A percentile compares a stretch with the other conserved stretches of the same genome.
Evolutionary conservation across 2,888 invertebrate genomes (phyloP).

Genomic region (Limnephilus rhombicus): DNA sequence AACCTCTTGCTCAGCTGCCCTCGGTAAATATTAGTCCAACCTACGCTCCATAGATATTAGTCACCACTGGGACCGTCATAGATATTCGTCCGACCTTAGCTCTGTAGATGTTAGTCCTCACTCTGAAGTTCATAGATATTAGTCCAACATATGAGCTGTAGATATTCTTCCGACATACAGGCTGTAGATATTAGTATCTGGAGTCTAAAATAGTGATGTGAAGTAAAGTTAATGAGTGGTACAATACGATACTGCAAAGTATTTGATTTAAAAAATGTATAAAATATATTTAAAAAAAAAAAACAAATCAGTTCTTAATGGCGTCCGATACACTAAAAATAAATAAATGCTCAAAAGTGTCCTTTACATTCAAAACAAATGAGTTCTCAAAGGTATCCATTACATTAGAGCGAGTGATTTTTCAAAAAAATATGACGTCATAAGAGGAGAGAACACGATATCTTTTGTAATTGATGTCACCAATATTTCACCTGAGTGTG

Average conservation of each 20-base stretch:
- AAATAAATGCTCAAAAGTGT: not conserved
- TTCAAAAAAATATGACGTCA: conserved; percentile 19
- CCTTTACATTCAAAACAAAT: not conserved
- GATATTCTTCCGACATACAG: too few relatives aligned
- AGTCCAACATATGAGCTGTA: too few relatives aligned
- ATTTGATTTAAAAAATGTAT: not conserved
- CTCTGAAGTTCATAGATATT: too few relatives aligned
- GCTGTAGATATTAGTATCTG: too few relatives aligned
- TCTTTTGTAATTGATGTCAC: conserved; percentile 30
- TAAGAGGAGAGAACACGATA: conserved; percentile 3
- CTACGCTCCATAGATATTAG: too few relatives aligned
- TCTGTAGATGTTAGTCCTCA: too few relatives aligned
- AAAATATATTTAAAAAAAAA: not conserved
- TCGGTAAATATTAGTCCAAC: too few relatives aligned
- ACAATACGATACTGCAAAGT: not conserved
- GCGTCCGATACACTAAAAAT: not conserved
- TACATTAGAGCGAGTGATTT: not conserved
- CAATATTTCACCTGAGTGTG: conserved; percentile 37
- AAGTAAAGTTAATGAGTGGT: not conserved
- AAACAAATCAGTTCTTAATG: not conserved
- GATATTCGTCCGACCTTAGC: too few relatives aligned
- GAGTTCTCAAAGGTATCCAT: not conserved
- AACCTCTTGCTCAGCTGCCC: too few relatives aligned
- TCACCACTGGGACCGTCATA: too few relatives aligned
- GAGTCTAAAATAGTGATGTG: too few relatives aligned